A percentile compares a stretch with the other conserved stretches of the same genome.
phyloP scores from a whole-genome alignment of 2,797 vertebrate species.

The Nannoperca australis region DNA sequence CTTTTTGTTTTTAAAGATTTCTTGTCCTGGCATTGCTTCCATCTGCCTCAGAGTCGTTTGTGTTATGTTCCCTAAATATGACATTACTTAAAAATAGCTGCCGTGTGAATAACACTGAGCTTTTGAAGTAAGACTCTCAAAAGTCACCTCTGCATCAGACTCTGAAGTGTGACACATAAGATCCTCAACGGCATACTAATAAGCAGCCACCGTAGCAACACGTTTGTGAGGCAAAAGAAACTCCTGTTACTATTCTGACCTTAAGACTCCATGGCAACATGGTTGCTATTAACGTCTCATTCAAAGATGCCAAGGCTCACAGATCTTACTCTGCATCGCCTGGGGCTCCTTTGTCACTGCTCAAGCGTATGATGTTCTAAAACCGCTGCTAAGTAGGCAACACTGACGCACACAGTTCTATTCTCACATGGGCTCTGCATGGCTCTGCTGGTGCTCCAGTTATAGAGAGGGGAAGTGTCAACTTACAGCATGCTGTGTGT shows the following conservation, averaged over 20 bases:
- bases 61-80: not conserved
- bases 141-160: slow-evolving; percentile 14
- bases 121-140: slow-evolving; percentile 22
- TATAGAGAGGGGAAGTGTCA: not conserved
- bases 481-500: not conserved
- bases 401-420: slow-evolving; percentile 10
- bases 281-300: slow-evolving; percentile 47
- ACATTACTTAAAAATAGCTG: slow-evolving; percentile 11
- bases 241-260: slow-evolving; percentile 36
- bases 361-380: slow-evolving; percentile 21
- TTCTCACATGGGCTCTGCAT: not conserved
- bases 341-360: slow-evolving; percentile 10
- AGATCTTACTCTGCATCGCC: slow-evolving; percentile 17
- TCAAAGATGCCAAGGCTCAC: slow-evolving; percentile 23
- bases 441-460: not conserved
- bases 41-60: not conserved
- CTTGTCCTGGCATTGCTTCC: not conserved
- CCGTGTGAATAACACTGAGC: slow-evolving; percentile 2
- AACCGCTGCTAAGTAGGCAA: slow-evolving; percentile 9
- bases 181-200: slow-evolving; percentile 6
- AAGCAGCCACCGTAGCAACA: slow-evolving; percentile 26
- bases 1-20: not conserved
- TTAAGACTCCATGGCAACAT: slow-evolving; percentile 39
- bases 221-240: slow-evolving; percentile 15
- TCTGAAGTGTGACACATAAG: slow-evolving; percentile 10